Evolutionary conservation across 2,113 vertebrate genomes (phyloP).

Genomic region (Crocuta crocuta): DNA sequence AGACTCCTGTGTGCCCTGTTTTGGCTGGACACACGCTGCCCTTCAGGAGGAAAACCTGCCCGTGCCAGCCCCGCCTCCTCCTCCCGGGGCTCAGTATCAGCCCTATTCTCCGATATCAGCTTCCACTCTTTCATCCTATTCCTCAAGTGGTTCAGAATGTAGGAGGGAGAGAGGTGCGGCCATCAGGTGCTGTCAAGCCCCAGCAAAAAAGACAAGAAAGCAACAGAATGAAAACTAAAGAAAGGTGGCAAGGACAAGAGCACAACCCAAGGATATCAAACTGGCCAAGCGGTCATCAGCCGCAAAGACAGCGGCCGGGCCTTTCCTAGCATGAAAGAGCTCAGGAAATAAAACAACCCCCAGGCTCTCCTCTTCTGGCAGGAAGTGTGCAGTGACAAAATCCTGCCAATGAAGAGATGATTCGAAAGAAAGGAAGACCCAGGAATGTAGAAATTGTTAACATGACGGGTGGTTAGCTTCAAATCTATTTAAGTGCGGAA

Average conservation of each 20-base stretch:
- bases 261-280: rapidly evolving
- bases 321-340: not conserved
- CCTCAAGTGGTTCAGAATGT: not conserved
- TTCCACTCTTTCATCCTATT: not conserved
- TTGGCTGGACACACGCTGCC: not conserved
- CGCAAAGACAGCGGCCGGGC: not conserved
- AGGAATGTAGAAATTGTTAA: not conserved
- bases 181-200: not conserved
- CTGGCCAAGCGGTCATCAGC: not conserved
- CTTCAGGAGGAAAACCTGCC: not conserved
- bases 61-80: not conserved
- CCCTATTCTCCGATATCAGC: not conserved
- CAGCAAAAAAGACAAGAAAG: not conserved
- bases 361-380: not conserved
- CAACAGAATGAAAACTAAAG: not conserved
- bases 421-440: not conserved
- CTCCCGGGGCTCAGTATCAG: rapidly evolving
- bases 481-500: not conserved
- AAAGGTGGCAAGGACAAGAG: not conserved
- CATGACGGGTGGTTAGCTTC: not conserved
- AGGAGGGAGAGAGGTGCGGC: not conserved
- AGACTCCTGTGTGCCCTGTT: rapidly evolving
- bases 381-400: not conserved
- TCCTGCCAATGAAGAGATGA: not conserved
- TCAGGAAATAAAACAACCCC: not conserved